Conservation (phyloP, 2,888 invertebrate genomes). For the Nomada fabriciana region DNA sequence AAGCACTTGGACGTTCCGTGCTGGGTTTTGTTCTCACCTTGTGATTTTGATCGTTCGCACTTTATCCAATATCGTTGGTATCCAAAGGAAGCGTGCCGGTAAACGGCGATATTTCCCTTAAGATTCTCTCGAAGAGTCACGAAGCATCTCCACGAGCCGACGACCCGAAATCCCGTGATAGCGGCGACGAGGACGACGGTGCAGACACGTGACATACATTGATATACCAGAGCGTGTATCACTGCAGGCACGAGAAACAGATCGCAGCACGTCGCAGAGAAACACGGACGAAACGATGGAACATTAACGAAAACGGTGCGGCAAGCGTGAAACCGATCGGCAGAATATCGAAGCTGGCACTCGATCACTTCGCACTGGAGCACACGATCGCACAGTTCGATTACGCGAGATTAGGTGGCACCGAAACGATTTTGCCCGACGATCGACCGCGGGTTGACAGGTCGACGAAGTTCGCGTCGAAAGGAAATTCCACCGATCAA, state of each 20-base stretch:
- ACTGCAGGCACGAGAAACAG: constrained; percentile 64
- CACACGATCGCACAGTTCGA: constrained; percentile 64
- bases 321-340: background rate
- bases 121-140: constrained; percentile 79
- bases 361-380: constrained; percentile 71
- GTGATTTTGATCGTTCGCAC: constrained; percentile 55
- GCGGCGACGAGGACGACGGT: constrained; percentile 73
- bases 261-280: constrained; percentile 52
- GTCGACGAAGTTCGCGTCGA: background rate
- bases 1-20: background rate
- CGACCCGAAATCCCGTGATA: constrained; percentile 74
- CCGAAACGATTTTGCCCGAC: background rate
- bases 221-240: constrained; percentile 70
- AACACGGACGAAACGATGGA: constrained; percentile 39
- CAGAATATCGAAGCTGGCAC: constrained; percentile 42
- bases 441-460: background rate
- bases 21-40: constrained; percentile 52
- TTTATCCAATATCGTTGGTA: constrained; percentile 60
- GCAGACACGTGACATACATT: constrained; percentile 79
- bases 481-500: constrained; percentile 8
- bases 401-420: constrained; percentile 1
- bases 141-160: constrained; percentile 75
- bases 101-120: constrained; percentile 58
- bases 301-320: constrained; percentile 13
- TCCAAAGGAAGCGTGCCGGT: constrained; percentile 49